phyloP scores from a whole-genome alignment of 2,797 vertebrate genomes.

The Coendou prehensilis region DNA sequence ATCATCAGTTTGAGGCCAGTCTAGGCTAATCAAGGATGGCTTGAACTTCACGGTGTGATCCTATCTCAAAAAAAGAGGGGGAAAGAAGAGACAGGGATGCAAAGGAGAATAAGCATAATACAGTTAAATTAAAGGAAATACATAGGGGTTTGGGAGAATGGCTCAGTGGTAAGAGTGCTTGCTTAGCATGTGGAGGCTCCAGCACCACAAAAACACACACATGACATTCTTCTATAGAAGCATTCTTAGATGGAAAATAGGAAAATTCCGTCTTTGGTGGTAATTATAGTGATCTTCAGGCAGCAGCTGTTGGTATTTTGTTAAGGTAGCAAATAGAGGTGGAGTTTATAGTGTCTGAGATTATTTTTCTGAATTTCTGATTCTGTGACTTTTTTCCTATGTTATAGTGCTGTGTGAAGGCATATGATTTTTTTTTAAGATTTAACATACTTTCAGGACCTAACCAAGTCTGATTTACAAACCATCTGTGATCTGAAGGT shows the following conservation, averaged over 20 bases:
- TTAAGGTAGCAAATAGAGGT: slow-evolving; percentile 37
- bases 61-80: not conserved
- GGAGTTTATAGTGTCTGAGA: slow-evolving; percentile 40
- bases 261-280: not conserved
- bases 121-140: slow-evolving; percentile 58
- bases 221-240: not conserved
- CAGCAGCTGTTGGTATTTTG: slow-evolving; percentile 27
- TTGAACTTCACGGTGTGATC: not conserved
- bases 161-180: not conserved
- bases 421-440: slow-evolving; percentile 52
- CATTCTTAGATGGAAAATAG: slow-evolving; percentile 22
- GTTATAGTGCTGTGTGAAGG: slow-evolving; percentile 38
- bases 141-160: not conserved
- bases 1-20: not conserved
- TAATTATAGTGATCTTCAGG: slow-evolving; percentile 18
- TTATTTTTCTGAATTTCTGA: slow-evolving; percentile 60
- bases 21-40: not conserved
- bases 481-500: slow-evolving; percentile 12
- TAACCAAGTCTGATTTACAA: slow-evolving; percentile 52
- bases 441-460: slow-evolving; percentile 28
- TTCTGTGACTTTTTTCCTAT: slow-evolving; percentile 50
- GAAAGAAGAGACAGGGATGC: not conserved
- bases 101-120: slow-evolving; percentile 25
- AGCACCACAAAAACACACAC: not conserved
- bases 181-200: not conserved